Conservation (phyloP, 2,113 vertebrate species). For the Capreolus pygargus region DNA sequence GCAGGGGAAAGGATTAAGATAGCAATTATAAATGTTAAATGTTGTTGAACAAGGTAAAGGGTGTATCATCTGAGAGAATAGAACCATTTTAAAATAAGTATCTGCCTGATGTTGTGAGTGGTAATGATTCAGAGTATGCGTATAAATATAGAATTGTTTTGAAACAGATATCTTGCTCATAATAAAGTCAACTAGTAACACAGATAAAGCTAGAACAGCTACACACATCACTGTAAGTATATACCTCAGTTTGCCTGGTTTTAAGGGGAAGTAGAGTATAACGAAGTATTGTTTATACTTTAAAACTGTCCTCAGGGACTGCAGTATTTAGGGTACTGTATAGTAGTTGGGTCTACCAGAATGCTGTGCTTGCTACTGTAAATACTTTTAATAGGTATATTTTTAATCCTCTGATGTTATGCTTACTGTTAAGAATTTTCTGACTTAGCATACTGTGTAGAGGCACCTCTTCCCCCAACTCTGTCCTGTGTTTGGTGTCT, state of each 20-base stretch:
- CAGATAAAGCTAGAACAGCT: background rate
- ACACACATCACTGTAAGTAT: background rate
- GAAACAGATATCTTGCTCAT: slow-evolving; percentile 1
- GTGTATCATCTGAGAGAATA: background rate
- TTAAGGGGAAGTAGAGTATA: background rate
- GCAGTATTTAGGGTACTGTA: background rate
- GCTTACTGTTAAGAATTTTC: slow-evolving; percentile 1
- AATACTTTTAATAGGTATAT: background rate
- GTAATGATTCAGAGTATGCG: background rate
- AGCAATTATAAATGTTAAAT: background rate
- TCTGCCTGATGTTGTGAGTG: background rate
- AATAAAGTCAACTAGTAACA: background rate
- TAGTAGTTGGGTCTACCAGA: background rate
- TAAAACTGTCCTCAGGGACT: background rate
- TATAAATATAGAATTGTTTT: slow-evolving; percentile 36
- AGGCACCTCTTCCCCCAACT: background rate
- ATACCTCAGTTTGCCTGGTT: background rate
- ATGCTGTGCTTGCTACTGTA: slow-evolving; percentile 7
- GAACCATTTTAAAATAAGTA: background rate
- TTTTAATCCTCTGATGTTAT: background rate
- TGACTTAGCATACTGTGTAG: background rate
- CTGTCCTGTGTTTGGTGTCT: background rate
- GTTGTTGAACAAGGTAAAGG: background rate
- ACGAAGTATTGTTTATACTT: no score
- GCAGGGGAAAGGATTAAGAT: background rate